Conservation (phyloP, 2,797 vertebrate genomes). For the Trichosurus vulpecula region DNA sequence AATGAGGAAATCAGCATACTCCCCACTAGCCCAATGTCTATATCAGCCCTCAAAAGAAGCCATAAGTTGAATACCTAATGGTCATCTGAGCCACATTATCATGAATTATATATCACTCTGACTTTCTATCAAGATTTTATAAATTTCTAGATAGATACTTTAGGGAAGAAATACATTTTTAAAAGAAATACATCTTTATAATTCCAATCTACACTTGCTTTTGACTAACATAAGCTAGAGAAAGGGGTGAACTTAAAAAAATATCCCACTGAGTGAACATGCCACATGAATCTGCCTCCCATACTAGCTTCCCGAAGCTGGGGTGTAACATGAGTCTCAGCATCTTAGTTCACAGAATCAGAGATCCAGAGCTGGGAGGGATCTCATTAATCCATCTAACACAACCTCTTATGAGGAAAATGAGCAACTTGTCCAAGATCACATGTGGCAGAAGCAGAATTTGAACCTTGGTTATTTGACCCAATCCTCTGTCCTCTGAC, state of each 20-base stretch:
- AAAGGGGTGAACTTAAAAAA: not conserved
- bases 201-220: not conserved
- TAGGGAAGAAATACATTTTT: conserved; percentile 38
- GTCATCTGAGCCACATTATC: conserved; percentile 25
- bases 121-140: conserved; percentile 33
- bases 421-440: not conserved
- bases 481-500: not conserved
- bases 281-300: not conserved
- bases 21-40: not conserved
- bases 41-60: conserved; percentile 29
- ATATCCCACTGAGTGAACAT: not conserved
- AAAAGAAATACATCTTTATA: not conserved
- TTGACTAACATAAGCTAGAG: not conserved
- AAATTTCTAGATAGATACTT: conserved; percentile 21
- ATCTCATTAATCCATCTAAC: not conserved
- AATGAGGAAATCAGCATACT: conserved; percentile 40
- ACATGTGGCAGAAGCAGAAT: not conserved
- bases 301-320: not conserved
- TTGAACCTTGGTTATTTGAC: not conserved
- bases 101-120: conserved; percentile 39
- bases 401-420: not conserved
- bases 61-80: conserved; percentile 48
- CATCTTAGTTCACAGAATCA: not conserved
- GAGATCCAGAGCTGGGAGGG: not conserved
- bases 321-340: not conserved